Conservation (phyloP, 2,797 vertebrate species). For the Distichodus sexfasciatus region DNA sequence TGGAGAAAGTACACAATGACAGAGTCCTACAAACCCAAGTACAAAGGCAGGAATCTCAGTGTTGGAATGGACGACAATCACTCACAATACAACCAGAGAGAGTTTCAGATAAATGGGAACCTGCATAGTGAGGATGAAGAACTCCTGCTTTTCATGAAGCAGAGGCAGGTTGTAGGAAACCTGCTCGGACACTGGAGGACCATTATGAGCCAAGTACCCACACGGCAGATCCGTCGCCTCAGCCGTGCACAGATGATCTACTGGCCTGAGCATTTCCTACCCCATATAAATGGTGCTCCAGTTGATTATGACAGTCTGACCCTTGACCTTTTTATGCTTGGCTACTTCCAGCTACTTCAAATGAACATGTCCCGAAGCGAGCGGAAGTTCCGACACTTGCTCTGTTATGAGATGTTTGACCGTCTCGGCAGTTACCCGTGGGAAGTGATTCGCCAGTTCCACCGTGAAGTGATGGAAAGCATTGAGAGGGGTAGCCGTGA, state of each 20-base stretch:
- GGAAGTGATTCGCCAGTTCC: conserved; percentile 87
- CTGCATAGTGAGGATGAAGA: conserved; percentile 78
- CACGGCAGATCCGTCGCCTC: conserved; percentile 77
- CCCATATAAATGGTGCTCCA: conserved; percentile 78
- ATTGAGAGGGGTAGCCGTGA: conserved; percentile 81
- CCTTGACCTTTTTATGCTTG: conserved; percentile 97
- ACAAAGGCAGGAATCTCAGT: conserved; percentile 54
- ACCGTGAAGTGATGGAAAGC: conserved; percentile 85
- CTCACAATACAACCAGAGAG: conserved; percentile 54
- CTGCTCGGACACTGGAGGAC: conserved; percentile 89
- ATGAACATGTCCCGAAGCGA: conserved; percentile 90
- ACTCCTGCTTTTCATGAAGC: conserved; percentile 81
- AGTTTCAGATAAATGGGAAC: conserved; percentile 48
- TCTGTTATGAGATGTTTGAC: conserved; percentile 99
- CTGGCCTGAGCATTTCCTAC: conserved; percentile 96
- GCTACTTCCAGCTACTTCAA: conserved; percentile 96
- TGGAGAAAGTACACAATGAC: conserved; percentile 88
- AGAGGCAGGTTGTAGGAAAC: conserved; percentile 82
- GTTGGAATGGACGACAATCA: conserved; percentile 57
- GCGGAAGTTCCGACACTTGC: conserved; percentile 91
- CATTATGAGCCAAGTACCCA: conserved; percentile 84
- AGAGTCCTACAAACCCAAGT: conserved; percentile 69
- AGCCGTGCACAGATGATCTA: conserved; percentile 84
- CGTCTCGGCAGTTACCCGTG: conserved; percentile 88
- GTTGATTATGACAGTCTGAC: conserved; percentile 85